A percentile compares a stretch with the other conserved stretches of the same genome.
These are phyloP conservation scores for Eristalis pertinax DNA, from an alignment of 2,888 invertebrate genomes.

Conservation along the genomic window DNA sequence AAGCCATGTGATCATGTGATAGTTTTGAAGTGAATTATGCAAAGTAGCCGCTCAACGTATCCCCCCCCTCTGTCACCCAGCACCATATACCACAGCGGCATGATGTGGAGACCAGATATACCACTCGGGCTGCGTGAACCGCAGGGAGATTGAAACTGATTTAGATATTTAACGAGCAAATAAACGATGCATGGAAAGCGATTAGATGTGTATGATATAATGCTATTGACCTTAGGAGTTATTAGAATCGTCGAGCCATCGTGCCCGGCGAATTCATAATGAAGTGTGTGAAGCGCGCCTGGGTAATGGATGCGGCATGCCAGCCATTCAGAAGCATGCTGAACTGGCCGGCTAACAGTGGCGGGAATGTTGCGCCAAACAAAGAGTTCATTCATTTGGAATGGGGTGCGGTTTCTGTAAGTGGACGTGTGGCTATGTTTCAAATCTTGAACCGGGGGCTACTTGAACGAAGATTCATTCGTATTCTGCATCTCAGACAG, in stretches of 20 bases:
- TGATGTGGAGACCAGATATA: neutral
- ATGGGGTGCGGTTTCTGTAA: neutral
- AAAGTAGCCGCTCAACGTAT: slow-evolving; percentile 35
- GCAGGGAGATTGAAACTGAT: slow-evolving; percentile 51
- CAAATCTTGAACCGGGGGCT: no score
- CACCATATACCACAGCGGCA: neutral
- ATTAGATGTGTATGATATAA: slow-evolving; percentile 45
- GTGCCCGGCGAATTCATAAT: slow-evolving; percentile 13
- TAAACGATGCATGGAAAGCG: slow-evolving; percentile 65
- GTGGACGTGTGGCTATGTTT: neutral
- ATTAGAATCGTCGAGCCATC: slow-evolving; percentile 21
- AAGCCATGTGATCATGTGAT: slow-evolving; percentile 27
- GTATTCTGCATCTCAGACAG: no score
- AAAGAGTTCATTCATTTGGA: neutral
- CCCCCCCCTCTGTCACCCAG: neutral
- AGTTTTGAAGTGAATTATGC: slow-evolving; percentile 63
- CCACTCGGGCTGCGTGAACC: slow-evolving; percentile 9
- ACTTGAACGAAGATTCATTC: no score
- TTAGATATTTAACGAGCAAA: slow-evolving; percentile 55
- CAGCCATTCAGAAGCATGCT: no score
- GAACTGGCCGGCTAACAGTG: neutral
- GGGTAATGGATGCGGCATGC: neutral
- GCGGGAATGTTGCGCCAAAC: neutral
- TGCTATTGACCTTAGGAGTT: slow-evolving; percentile 67
- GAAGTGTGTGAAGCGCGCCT: neutral